Conservation (phyloP, 2,888 invertebrate species). For the Lasioglossum oenotherae region DNA sequence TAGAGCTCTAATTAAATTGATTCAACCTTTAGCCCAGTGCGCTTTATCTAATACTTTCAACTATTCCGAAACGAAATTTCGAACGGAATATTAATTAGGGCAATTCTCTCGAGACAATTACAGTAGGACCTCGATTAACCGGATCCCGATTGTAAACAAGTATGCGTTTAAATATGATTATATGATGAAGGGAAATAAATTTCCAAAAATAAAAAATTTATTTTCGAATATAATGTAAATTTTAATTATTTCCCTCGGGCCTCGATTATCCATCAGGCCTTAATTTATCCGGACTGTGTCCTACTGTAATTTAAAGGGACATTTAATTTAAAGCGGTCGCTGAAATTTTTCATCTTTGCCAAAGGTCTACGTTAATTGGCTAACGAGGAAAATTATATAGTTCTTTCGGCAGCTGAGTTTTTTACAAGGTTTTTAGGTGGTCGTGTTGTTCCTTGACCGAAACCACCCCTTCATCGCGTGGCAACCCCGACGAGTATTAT, state of each 20-base stretch:
- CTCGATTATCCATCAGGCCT: too few species aligned
- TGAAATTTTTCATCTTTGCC: not conserved
- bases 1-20: constrained; percentile 11
- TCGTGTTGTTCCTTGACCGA: constrained; percentile 37
- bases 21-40: not conserved
- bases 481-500: constrained; percentile 73
- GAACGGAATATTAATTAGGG: not conserved
- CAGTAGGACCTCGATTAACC: too few species aligned
- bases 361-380: not conserved
- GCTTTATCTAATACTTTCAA: not conserved
- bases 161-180: too few species aligned
- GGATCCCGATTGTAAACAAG: too few species aligned
- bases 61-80: not conserved
- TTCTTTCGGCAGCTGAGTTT: constrained; percentile 18
- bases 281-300: too few species aligned
- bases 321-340: not conserved
- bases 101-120: not conserved
- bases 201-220: too few species aligned
- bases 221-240: too few species aligned
- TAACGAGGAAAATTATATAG: constrained; percentile 28
- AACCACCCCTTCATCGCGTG: constrained; percentile 72
- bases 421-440: constrained; percentile 14
- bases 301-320: too few species aligned
- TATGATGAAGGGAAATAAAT: too few species aligned
- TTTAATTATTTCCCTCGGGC: too few species aligned